Percentiles rank a stretch among this genome's conserved stretches.
These are phyloP conservation scores for Chalcis sispes DNA, from an alignment of 2,888 invertebrate genomes.

Conservation along the genomic window DNA sequence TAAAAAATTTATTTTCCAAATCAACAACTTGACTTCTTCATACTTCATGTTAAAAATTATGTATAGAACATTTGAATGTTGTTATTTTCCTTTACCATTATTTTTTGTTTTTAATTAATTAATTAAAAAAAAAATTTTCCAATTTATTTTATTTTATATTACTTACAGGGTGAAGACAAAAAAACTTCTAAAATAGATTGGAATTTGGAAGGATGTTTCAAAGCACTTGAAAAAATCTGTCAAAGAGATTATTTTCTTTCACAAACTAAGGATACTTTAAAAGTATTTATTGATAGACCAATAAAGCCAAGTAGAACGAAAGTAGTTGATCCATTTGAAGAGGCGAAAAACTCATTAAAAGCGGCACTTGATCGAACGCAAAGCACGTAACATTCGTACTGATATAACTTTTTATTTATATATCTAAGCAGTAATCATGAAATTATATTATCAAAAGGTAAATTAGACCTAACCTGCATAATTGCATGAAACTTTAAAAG, in stretches of 20 bases:
- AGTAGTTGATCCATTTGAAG: constrained; percentile 68
- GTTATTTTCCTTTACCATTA: too few species aligned
- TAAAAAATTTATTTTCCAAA: constrained; percentile 17
- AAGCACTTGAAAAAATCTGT: constrained; percentile 78
- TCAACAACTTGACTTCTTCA: too few species aligned
- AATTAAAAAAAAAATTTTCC: too few species aligned
- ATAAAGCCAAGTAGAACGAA: constrained; percentile 65
- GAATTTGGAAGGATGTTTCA: constrained; percentile 81
- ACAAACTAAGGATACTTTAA: constrained; percentile 77
- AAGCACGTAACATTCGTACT: constrained; percentile 62
- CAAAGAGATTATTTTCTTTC: constrained; percentile 78
- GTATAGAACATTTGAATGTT: too few species aligned
- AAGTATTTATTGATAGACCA: constrained; percentile 77
- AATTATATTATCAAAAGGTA: constrained; percentile 36
- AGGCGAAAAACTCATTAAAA: constrained; percentile 70
- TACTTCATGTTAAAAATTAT: too few species aligned
- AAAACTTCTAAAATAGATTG: constrained; percentile 79
- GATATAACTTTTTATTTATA: constrained; percentile 43
- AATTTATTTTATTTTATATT: background rate
- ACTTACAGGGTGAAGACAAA: constrained; percentile 83
- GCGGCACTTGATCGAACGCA: constrained; percentile 63
- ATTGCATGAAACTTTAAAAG: constrained; percentile 49
- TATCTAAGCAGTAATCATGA: constrained; percentile 50
- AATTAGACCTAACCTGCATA: constrained; percentile 35
- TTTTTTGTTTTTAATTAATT: too few species aligned